These are phyloP conservation scores for Drosophila pandora DNA, from an alignment of 1,140 invertebrate genomes.

Conservation along the genomic window DNA sequence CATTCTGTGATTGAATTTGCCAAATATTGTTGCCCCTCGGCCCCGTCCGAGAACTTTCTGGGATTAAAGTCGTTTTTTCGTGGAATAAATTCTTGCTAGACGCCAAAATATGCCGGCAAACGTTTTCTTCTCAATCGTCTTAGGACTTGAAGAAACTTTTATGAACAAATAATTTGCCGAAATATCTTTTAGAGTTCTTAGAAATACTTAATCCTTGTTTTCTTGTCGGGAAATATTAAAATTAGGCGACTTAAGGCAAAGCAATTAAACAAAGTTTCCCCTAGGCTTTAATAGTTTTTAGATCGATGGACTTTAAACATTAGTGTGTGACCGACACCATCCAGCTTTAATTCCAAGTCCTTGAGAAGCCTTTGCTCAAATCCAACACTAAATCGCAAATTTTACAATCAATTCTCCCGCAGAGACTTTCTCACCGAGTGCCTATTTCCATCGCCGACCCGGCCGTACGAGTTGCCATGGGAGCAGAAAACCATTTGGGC, in stretches of 20 bases:
- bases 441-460: constrained; percentile 80
- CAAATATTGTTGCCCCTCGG: constrained; percentile 38
- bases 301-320: no score
- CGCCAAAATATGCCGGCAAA: constrained; percentile 7
- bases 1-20: constrained; percentile 41
- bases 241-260: background rate
- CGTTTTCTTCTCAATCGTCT: background rate
- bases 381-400: constrained; percentile 1
- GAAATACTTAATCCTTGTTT: background rate
- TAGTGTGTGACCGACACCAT: no score
- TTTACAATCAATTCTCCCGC: constrained; percentile 13
- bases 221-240: background rate
- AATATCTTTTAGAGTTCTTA: background rate
- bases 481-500: constrained; percentile 88
- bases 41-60: background rate
- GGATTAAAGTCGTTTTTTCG: constrained; percentile 18
- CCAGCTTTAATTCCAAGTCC: background rate
- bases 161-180: background rate
- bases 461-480: constrained; percentile 83
- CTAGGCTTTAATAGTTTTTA: background rate
- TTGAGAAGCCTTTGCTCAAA: no score
- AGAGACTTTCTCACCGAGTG: constrained; percentile 83
- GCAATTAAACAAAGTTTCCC: background rate
- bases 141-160: background rate
- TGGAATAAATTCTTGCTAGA: background rate